Percentiles rank a stretch among this genome's conserved stretches.
Evolutionary conservation across 2,113 vertebrate species (phyloP).

Genomic region (Nothocercus julius): DNA sequence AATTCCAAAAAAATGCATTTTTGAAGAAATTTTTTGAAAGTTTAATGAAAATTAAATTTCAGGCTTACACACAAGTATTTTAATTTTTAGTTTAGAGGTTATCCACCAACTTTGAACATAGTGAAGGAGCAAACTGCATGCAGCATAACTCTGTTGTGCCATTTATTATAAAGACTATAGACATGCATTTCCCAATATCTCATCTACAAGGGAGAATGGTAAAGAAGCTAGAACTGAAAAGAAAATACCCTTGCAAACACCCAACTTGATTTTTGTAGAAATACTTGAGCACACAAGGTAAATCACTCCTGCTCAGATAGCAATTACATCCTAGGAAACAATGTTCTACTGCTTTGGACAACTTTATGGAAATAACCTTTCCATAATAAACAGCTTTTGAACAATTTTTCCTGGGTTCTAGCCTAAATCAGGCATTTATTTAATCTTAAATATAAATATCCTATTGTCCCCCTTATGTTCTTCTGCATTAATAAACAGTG

Average conservation of each 20-base stretch:
- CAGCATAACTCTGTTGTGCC: background rate
- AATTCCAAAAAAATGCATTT: background rate
- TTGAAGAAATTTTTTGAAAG: background rate
- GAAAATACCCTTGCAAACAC: background rate
- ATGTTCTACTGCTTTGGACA: background rate
- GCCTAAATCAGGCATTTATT: background rate
- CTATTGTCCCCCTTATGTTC: background rate
- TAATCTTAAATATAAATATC: slow-evolving; percentile 12
- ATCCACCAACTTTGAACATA: background rate
- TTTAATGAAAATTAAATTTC: background rate
- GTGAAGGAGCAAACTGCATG: background rate
- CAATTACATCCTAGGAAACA: background rate
- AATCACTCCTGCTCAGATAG: background rate
- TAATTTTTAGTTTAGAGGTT: background rate
- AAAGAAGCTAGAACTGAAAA: background rate
- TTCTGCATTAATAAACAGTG: slow-evolving; percentile 4
- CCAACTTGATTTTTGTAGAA: background rate
- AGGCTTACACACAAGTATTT: background rate
- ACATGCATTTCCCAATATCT: background rate
- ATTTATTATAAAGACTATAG: background rate
- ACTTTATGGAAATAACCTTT: background rate
- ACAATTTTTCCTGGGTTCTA: background rate
- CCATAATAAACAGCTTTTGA: background rate
- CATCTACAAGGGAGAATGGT: background rate
- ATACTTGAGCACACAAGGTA: background rate